Conservation (phyloP, 1,140 invertebrate species). For the Brachystomella parvula region DNA sequence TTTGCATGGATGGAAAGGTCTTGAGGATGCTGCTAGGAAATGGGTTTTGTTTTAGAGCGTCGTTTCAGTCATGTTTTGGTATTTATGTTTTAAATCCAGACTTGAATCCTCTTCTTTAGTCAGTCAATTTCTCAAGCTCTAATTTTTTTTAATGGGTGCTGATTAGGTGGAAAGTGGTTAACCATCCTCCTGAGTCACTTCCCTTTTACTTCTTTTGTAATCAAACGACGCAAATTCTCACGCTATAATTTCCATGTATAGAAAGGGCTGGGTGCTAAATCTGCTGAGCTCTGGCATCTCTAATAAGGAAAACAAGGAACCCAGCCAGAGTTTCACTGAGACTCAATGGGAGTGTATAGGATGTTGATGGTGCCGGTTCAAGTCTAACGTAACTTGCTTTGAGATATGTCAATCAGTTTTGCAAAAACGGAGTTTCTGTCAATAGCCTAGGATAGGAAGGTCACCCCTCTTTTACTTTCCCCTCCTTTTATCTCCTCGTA, state of each 20-base stretch:
- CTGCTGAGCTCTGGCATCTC: too few species aligned
- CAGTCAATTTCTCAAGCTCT: background rate
- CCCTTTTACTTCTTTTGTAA: background rate
- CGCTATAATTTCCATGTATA: background rate
- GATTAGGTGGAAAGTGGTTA: constrained; percentile 8
- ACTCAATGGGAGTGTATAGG: too few species aligned
- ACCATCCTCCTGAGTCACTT: constrained; percentile 7
- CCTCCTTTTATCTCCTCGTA: background rate
- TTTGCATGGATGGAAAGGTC: too few species aligned
- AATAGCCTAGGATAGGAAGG: constrained; percentile 36
- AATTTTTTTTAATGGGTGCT: background rate
- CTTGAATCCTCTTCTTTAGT: too few species aligned
- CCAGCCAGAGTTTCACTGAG: background rate
- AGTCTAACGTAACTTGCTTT: too few species aligned
- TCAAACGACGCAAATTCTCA: constrained; percentile 3
- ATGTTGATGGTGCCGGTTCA: too few species aligned
- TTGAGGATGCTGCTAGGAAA: too few species aligned
- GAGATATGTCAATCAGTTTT: background rate
- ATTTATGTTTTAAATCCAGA: too few species aligned
- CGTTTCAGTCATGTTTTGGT: too few species aligned
- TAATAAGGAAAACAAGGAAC: background rate
- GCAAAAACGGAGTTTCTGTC: too few species aligned
- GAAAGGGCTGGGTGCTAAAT: background rate
- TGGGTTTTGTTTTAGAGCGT: too few species aligned
- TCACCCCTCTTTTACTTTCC: constrained; percentile 18